Evolutionary conservation across 1,140 invertebrate genomes (phyloP).

Genomic region (Drosophila lacertosa): DNA sequence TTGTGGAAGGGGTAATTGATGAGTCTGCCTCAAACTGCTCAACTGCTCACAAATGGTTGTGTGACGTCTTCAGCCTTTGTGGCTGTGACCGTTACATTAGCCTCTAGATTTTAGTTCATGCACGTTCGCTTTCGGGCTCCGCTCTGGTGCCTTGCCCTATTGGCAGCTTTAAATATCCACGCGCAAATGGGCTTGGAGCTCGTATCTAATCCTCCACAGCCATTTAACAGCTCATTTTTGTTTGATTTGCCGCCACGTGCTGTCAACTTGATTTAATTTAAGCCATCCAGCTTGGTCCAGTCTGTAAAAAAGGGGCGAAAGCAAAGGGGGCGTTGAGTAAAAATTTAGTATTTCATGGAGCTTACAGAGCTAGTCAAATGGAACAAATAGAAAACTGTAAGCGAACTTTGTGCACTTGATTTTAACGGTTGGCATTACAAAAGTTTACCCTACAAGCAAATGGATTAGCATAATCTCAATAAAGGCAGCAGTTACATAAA

Average conservation of each 20-base stretch:
- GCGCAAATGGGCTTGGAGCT: slow-evolving; percentile 14
- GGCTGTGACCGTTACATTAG: slow-evolving; percentile 30
- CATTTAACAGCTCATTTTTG: slow-evolving; percentile 54
- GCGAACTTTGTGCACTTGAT: slow-evolving; percentile 24
- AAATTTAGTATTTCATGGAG: slow-evolving; percentile 60
- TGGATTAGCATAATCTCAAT: slow-evolving; percentile 26
- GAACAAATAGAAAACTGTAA: not conserved
- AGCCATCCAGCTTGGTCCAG: not conserved
- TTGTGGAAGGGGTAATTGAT: slow-evolving; percentile 55
- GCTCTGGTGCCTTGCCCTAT: slow-evolving; percentile 16
- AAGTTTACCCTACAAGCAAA: not conserved
- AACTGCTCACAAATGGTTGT: not conserved
- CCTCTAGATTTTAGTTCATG: slow-evolving; percentile 49
- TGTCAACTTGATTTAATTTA: slow-evolving; percentile 9
- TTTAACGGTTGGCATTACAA: slow-evolving; percentile 25
- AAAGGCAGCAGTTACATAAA: no score
- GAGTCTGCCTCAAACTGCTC: slow-evolving; percentile 39
- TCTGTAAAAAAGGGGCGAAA: slow-evolving; percentile 34
- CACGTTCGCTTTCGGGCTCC: slow-evolving; percentile 47
- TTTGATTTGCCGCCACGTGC: slow-evolving; percentile 41
- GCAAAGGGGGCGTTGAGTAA: slow-evolving; percentile 7
- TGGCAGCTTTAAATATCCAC: slow-evolving; percentile 44
- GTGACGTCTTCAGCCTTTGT: slow-evolving; percentile 21
- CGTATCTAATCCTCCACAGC: slow-evolving; percentile 43
- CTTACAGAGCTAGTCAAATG: slow-evolving; percentile 40